phyloP scores from a whole-genome alignment of 2,113 vertebrate genomes.

The Melanerpes aurifrons region DNA sequence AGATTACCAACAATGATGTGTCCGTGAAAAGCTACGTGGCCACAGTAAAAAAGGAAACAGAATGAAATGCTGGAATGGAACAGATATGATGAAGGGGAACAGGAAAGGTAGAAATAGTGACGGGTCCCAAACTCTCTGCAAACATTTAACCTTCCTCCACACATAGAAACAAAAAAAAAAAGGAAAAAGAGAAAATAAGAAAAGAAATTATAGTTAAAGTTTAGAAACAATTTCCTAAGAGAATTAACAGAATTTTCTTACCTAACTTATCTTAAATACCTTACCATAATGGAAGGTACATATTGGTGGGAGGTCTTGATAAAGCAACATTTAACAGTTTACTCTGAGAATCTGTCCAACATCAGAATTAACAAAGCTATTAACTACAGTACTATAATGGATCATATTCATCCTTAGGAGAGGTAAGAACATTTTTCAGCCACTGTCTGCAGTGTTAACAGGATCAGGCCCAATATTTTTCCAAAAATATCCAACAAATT shows the following conservation, averaged over 20 bases:
- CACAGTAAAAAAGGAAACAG: slow-evolving; percentile 10
- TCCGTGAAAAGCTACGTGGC: background rate
- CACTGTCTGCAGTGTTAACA: background rate
- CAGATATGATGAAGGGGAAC: background rate
- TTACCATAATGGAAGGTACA: background rate
- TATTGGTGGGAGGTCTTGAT: background rate
- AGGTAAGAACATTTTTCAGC: background rate
- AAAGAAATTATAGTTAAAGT: background rate
- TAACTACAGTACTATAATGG: background rate
- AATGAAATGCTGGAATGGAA: background rate
- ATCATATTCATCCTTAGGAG: background rate
- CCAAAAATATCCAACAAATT: background rate
- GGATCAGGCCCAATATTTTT: background rate
- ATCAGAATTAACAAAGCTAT: background rate
- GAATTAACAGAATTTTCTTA: background rate
- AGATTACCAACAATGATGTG: background rate
- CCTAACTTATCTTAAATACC: background rate
- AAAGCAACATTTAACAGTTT: background rate
- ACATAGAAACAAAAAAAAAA: background rate
- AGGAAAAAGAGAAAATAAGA: background rate
- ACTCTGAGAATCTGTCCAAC: background rate
- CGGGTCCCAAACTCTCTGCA: slow-evolving; percentile 51
- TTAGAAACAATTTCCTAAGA: background rate
- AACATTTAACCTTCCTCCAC: background rate
- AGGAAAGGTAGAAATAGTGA: slow-evolving; percentile 26